These are phyloP conservation scores for Meles meles DNA, from an alignment of 2,113 vertebrate genomes.

Conservation along the genomic window DNA sequence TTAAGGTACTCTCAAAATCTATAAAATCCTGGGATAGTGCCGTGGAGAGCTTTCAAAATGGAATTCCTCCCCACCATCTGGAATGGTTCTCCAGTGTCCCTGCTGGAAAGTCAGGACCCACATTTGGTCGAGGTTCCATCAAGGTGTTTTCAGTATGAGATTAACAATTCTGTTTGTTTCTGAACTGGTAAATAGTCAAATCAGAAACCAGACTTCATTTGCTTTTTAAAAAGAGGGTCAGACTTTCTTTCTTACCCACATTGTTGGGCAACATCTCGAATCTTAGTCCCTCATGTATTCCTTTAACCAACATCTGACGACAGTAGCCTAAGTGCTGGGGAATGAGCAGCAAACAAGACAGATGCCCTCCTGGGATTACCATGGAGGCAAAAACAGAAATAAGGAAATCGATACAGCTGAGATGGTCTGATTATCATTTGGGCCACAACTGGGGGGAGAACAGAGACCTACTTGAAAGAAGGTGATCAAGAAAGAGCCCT, in stretches of 20 bases:
- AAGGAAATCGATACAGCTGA: not conserved
- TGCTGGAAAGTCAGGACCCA: not conserved
- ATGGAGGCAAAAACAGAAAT: not conserved
- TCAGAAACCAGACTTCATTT: not conserved
- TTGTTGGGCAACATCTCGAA: not conserved
- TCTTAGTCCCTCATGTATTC: not conserved
- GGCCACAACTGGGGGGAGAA: not conserved
- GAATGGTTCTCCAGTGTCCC: not conserved
- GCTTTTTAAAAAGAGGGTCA: not conserved
- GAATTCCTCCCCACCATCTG: not conserved
- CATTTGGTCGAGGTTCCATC: not conserved
- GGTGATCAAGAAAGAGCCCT: not conserved
- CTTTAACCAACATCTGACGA: not conserved
- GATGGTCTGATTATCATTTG: not conserved
- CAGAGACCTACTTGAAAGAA: not conserved
- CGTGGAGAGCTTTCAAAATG: not conserved
- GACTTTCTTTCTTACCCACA: not conserved
- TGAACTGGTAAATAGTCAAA: not conserved
- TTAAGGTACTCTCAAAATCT: not conserved
- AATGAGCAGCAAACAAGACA: not conserved
- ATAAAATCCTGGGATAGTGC: not conserved
- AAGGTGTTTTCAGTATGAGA: not conserved
- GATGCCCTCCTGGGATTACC: not conserved
- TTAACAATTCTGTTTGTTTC: not conserved
- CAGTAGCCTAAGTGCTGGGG: not conserved